Evolutionary conservation across 2,113 vertebrate genomes (phyloP).

Genomic region (Echinops telfairi): DNA sequence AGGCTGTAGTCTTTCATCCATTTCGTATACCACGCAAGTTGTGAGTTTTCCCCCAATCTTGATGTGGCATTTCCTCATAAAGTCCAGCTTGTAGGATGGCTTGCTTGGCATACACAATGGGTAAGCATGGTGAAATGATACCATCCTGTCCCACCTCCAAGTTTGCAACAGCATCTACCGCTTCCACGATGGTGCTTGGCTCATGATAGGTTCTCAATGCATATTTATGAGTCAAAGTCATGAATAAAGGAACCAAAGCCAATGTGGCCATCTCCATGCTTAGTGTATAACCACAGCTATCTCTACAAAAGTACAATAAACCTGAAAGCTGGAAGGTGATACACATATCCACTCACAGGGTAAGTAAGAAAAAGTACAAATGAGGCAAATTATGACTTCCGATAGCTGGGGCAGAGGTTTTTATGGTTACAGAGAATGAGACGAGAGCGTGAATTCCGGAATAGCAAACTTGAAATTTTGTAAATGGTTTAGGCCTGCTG

Average conservation of each 20-base stretch:
- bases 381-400: background rate
- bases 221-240: background rate
- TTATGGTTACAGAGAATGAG: background rate
- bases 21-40: too few species aligned
- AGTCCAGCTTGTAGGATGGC: too few species aligned
- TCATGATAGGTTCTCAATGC: background rate
- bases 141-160: too few species aligned
- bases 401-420: background rate
- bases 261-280: background rate
- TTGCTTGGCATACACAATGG: too few species aligned
- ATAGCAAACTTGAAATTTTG: background rate
- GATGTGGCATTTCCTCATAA: too few species aligned
- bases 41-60: too few species aligned
- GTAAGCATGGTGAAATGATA: too few species aligned
- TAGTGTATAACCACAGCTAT: background rate
- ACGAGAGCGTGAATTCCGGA: background rate
- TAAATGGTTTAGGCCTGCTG: too few species aligned
- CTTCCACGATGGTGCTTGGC: background rate
- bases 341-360: background rate
- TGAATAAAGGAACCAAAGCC: background rate
- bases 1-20: too few species aligned
- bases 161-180: background rate
- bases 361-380: background rate
- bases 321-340: background rate
- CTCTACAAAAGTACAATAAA: background rate